Evolutionary conservation across 2,888 invertebrate species (phyloP), one percentile per base, ranked within the genome.

Genomic region (Lacanobia wlatinum): DNA sequence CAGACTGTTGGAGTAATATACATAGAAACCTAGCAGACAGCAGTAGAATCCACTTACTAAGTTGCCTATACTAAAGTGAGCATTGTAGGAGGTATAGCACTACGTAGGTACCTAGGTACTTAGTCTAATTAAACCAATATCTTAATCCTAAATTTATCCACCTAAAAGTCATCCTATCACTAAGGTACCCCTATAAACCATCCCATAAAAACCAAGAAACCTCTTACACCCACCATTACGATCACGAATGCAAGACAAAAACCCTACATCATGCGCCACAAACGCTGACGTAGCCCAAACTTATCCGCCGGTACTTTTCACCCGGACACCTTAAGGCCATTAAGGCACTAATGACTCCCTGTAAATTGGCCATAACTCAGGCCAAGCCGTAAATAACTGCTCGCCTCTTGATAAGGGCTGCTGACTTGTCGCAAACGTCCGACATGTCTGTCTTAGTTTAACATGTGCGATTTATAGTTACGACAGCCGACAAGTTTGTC

Each of bases 301-400:
- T 93, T 92, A 92, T 92, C 93, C 92, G 76, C 84, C 90, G 89
- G 90, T 93, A 93, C 94, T 95, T 95, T 94, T 86, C 86, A 87
- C 85, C 92, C 94, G 92, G 94, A 94, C 96, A 96, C 96, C 95
- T 96, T 94, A 85, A 91, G 93, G 94, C 94, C 95, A 95, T 95
- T 96, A 95, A 93, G 94, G 93, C 91, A 92, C 89, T 96, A 96
- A 96, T 96, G 96, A 95, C 95, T 95, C 94, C 90, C 94, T 95
- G 96, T 94, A 95, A 96, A 96, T 96, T 95, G 96, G 95, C 96
- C 95, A 95, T 96, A 96, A 96, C 91, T 96, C 96, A 95, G 94
- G 87, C 88, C 85, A 82, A 88, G 91, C 91, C 93, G 93, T 96
- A 96, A 96, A 96, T 96, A 96, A 96, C 95, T 85, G 91, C 88